Evolutionary conservation across 2,888 invertebrate species (phyloP).

Genomic region (Philaethria dido): DNA sequence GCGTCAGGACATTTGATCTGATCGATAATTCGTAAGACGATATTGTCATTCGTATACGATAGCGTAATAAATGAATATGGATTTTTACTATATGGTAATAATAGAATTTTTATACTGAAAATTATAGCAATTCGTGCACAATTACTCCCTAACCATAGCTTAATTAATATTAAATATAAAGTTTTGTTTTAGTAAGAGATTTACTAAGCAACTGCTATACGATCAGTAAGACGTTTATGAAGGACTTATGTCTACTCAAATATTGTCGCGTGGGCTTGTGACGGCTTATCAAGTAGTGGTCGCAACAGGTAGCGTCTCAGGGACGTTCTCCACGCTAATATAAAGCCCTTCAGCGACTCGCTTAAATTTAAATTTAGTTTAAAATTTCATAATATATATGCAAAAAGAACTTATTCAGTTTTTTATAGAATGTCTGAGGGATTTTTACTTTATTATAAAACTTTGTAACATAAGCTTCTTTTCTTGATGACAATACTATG

Average conservation of each 20-base stretch:
- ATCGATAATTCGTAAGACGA: no score
- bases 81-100: no score
- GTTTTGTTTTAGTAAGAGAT: slow-evolving; percentile 14
- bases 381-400: slow-evolving; percentile 23
- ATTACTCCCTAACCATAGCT: background rate
- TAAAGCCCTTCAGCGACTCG: slow-evolving; percentile 30
- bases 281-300: slow-evolving; percentile 37
- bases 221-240: slow-evolving; percentile 42
- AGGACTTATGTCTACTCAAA: slow-evolving; percentile 47
- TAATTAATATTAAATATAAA: background rate
- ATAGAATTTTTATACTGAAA: no score
- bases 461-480: slow-evolving; percentile 15
- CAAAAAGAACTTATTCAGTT: slow-evolving; percentile 11
- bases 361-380: slow-evolving; percentile 27
- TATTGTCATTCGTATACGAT: no score
- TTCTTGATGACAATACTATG: slow-evolving; percentile 6
- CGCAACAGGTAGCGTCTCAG: slow-evolving; percentile 46
- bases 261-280: slow-evolving; percentile 46
- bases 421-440: slow-evolving; percentile 24
- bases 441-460: slow-evolving; percentile 9
- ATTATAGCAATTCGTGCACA: no score
- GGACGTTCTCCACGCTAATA: slow-evolving; percentile 36
- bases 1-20: no score
- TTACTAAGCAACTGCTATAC: background rate
- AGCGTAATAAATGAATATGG: no score